Base-by-base conservation (phyloP, 2,113 vertebrate species). In the Erythrocebus patas region DNA sequence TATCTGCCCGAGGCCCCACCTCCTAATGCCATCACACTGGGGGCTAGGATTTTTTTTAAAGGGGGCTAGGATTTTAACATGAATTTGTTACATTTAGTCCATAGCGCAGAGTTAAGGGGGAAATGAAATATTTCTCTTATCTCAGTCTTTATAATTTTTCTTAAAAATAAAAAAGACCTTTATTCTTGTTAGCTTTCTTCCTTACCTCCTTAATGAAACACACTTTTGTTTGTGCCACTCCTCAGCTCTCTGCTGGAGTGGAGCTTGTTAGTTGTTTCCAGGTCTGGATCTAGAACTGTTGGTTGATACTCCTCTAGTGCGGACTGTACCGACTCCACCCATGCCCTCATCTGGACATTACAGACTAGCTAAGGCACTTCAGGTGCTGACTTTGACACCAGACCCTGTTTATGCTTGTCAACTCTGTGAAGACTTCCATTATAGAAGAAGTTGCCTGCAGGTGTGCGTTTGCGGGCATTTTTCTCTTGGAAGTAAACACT, bases 81-180 rank as follows among this genome's bases (percentile, higher is more conserved):
- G 80, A 64, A 14, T 64, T 64, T 64, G 27, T 64, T 64, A 84
- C 55, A 43, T 50, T 86, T 23, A 73, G 10, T 52, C 30, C 32
- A n/a, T 84, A 40, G 25, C 25, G n/a, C 59, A 92, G 48, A 93
- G 20, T 61, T 93, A 95, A 80, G 59, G 91, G 48, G 61, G 25
- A 94, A 92, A 45, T 93, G 40, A 89, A 94, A 30, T 89, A 66
- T 72, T 78, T 87, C 25, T 93, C 89, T 91, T 92, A 86, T 20
- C 30, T 18, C 30, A 79, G 23, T 93, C 13, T 93, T 94, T 91
- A 50, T 57, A 64, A 88, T 68, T 48, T 70, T 50, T 88, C 91
- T 79, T 48, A 55, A 55, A 55, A 55, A 55, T 55, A 55, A 55
- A 93, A 10, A 61, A 83, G 68, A 43, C 27, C 35, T 93, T 87